These are phyloP conservation scores for Aporophyla lueneburgensis DNA, from an alignment of 2,888 invertebrate genomes.

Conservation along the genomic window DNA sequence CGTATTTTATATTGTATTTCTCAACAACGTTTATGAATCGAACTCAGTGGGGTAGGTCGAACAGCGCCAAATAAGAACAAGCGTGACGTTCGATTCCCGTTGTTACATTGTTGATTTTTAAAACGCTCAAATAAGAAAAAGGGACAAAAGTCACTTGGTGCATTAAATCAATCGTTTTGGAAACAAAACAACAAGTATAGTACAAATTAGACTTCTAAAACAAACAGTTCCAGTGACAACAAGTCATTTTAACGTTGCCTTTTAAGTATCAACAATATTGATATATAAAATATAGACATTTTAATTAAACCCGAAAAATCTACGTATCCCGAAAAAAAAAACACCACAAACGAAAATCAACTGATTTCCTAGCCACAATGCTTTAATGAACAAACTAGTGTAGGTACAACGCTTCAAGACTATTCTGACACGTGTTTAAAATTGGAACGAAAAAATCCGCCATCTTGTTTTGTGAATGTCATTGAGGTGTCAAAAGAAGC, in stretches of 20 bases:
- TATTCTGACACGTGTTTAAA: not conserved
- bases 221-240: not conserved
- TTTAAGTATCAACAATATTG: not conserved
- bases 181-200: not conserved
- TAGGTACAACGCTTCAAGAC: not conserved
- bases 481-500: not conserved
- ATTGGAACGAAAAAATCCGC: not conserved
- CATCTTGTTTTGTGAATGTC: not conserved
- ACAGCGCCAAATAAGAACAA: too few relatives aligned
- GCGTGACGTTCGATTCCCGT: too few relatives aligned
- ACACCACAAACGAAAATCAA: conserved; percentile 3
- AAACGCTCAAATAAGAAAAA: too few relatives aligned
- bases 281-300: not conserved
- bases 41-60: too few relatives aligned
- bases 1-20: too few relatives aligned
- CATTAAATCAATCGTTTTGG: too few relatives aligned
- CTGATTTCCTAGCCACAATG: conserved; percentile 19
- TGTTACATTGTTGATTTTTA: too few relatives aligned
- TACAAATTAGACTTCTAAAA: not conserved
- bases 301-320: not conserved
- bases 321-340: not conserved
- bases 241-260: not conserved
- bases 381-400: conserved; percentile 33
- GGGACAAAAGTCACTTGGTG: too few relatives aligned
- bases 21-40: too few relatives aligned